Base-by-base conservation (phyloP, 92 coral and sea anemone genomes). In the Isaurus tuberculatus region DNA sequence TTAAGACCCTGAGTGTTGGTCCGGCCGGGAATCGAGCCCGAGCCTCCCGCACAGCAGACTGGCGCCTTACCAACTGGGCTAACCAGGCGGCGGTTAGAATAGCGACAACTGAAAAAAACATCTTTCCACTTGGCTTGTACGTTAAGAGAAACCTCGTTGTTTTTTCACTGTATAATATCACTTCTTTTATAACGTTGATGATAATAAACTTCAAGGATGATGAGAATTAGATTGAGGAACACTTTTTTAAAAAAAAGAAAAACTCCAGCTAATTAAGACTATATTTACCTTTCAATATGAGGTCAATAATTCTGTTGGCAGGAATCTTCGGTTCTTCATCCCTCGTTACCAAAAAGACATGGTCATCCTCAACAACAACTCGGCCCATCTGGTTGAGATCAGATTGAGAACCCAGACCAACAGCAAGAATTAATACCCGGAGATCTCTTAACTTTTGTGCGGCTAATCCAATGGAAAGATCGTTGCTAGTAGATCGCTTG, bases 381-480 rank as follows among this genome's bases (percentile, higher is more conserved):
- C 51, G 66, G 16, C 26, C 44, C 8, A 74, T 43, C 80, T 74
- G 80, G 23, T 74, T 74, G 36, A 34, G 36, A 57, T 74, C 80
- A 8, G 80, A 49, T 43, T 51, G 65, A 25, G 44, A 26, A 43
- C 80, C 80, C 65, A 74, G 26, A 57, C 65, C 80, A 51, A 74
- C 65, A n/a, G 80, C 65, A 20, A 74, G 49, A 51, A 74, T 74
- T 2, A 46, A 49, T 33, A 74, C 80, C 6, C 65, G 65, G 51
- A 32, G 80, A 53, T 74, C 80, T 34, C 66, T 74, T 74, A 74
- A 74, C 19, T 53, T 74, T 55, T 74, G 80, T 4, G 80, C 80
- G 17, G 80, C 80, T 28, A 28, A 4, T 74, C 80, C 27, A 30
- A 17, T 30, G 43, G 66, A 31, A 74, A 53, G 44, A 19, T 74